A percentile compares a stretch with the other conserved stretches of the same genome.
These are phyloP conservation scores for Myiotriccus ornatus DNA, from an alignment of 2,797 vertebrate genomes.

Conservation along the genomic window DNA sequence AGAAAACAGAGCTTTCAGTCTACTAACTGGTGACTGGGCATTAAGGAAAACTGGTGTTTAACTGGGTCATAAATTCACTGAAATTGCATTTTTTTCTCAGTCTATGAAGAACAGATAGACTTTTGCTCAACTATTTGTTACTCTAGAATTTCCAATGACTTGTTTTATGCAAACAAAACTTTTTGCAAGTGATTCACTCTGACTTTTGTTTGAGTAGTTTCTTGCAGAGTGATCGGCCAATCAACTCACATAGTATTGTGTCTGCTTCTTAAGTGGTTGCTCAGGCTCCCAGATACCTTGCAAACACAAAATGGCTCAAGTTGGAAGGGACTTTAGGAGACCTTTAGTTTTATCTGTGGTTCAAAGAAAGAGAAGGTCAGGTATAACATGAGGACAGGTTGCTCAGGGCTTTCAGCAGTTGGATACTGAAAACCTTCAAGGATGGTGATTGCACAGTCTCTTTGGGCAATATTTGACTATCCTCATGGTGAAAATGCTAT, in stretches of 20 bases:
- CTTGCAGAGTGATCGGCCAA: background rate
- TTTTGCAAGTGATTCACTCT: background rate
- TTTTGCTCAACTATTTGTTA: background rate
- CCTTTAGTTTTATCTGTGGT: background rate
- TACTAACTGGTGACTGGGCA: background rate
- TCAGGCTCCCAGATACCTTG: background rate
- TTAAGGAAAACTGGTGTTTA: background rate
- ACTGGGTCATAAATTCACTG: background rate
- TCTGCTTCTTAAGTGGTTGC: background rate
- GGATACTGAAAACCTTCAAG: background rate
- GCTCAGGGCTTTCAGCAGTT: background rate
- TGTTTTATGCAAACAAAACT: background rate
- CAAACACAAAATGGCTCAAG: background rate
- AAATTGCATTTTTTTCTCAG: background rate
- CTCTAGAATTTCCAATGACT: background rate
- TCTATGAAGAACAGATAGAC: background rate
- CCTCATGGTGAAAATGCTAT: background rate
- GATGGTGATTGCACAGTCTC: background rate
- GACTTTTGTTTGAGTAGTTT: background rate
- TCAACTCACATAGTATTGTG: background rate
- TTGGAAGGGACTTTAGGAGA: background rate
- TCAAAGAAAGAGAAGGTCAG: background rate
- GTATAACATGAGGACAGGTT: background rate
- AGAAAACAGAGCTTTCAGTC: background rate
- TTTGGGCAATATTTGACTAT: background rate